phyloP scores from a whole-genome alignment of 2,888 invertebrate species.

The Drosophila gaucha region DNA sequence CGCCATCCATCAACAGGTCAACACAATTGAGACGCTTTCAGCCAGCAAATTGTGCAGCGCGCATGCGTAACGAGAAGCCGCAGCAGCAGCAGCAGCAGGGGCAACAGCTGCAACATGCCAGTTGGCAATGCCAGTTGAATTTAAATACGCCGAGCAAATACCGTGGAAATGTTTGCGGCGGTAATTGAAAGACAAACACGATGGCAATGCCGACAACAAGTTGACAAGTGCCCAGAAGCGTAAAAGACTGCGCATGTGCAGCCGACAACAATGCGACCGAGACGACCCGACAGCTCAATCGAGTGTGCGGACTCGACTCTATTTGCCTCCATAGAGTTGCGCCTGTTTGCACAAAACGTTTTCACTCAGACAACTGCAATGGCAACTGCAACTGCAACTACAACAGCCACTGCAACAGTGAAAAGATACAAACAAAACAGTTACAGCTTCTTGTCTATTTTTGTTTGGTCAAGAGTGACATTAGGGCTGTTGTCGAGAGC shows the following conservation, averaged over 20 bases:
- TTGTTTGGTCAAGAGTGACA: slow-evolving; percentile 68
- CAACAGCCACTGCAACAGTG: slow-evolving; percentile 32
- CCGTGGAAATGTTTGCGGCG: slow-evolving; percentile 58
- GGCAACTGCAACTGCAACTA: slow-evolving; percentile 41
- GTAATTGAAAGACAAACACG: slow-evolving; percentile 73
- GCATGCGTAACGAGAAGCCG: slow-evolving; percentile 71
- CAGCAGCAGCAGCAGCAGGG: slow-evolving; percentile 11
- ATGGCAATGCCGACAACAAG: slow-evolving; percentile 38
- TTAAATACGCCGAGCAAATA: slow-evolving; percentile 65
- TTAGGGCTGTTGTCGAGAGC: slow-evolving; percentile 6
- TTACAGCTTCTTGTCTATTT: slow-evolving; percentile 71
- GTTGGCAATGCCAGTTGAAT: slow-evolving; percentile 54
- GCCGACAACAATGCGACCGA: slow-evolving; percentile 50
- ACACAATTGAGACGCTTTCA: slow-evolving; percentile 70
- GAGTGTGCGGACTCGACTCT: slow-evolving; percentile 28
- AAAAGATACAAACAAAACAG: slow-evolving; percentile 34
- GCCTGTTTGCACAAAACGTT: slow-evolving; percentile 63
- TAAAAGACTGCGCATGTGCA: slow-evolving; percentile 65
- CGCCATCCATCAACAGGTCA: slow-evolving; percentile 43
- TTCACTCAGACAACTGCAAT: slow-evolving; percentile 61
- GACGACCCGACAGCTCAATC: slow-evolving; percentile 58
- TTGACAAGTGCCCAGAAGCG: slow-evolving; percentile 42
- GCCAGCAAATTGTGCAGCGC: slow-evolving; percentile 71
- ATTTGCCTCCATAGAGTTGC: slow-evolving; percentile 43
- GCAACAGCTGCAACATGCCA: slow-evolving; percentile 9